A percentile compares a stretch with the other conserved stretches of the same genome.
Conservation (phyloP, 2,888 invertebrate species). For the Camponotus fellah region DNA sequence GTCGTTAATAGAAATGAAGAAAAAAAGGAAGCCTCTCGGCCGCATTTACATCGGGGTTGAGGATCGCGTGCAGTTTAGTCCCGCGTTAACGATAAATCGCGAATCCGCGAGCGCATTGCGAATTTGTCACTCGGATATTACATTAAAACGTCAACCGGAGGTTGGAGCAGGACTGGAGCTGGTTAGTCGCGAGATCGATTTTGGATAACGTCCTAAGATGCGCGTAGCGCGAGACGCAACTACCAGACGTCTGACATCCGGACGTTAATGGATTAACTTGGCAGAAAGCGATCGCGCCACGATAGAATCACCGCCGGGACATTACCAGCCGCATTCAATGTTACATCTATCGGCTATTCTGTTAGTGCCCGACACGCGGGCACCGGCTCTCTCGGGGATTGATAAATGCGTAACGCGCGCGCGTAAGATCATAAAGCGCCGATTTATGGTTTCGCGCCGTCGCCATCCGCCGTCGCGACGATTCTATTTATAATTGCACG, state of each 20-base stretch:
- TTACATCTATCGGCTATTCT: constrained; percentile 52
- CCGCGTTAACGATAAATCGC: constrained; percentile 42
- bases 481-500: constrained; percentile 81
- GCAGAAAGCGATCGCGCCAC: constrained; percentile 42
- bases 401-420: constrained; percentile 72
- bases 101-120: constrained; percentile 28
- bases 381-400: constrained; percentile 13
- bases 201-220: constrained; percentile 49
- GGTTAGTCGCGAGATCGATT: constrained; percentile 52
- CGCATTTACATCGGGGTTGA: constrained; percentile 7
- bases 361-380: constrained; percentile 26
- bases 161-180: constrained; percentile 32
- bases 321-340: constrained; percentile 46
- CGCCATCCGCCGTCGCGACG: constrained; percentile 74
- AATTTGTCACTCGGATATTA: constrained; percentile 49
- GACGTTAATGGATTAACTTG: constrained; percentile 57
- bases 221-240: constrained; percentile 10
- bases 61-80: background rate
- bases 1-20: constrained; percentile 14
- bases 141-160: constrained; percentile 50
- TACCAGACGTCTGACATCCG: constrained; percentile 41
- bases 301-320: constrained; percentile 50
- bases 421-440: constrained; percentile 80
- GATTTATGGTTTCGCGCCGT: constrained; percentile 81
- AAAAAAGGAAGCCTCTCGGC: background rate